Percentiles rank a stretch among this genome's conserved stretches.
phyloP scores from a whole-genome alignment of 2,113 vertebrate species.

The Morone chrysops region DNA sequence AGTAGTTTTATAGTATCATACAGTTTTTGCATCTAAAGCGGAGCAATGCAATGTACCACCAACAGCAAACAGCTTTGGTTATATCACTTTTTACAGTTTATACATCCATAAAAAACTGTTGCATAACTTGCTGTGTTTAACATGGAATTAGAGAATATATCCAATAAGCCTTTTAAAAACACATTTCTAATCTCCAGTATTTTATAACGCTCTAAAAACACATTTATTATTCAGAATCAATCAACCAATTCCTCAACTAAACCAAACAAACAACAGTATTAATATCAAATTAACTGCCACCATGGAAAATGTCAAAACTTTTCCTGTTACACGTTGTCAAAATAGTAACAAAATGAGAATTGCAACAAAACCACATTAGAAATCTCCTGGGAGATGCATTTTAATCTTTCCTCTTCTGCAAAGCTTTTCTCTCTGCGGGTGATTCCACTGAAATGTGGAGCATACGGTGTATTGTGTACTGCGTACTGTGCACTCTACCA shows the following conservation, averaged over 20 bases:
- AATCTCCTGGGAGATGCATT: slow-evolving; percentile 32
- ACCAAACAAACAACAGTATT: not conserved
- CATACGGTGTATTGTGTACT: not conserved
- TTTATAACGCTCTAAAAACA: slow-evolving; percentile 37
- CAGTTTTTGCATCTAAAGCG: not conserved
- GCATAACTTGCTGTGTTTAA: slow-evolving; percentile 63
- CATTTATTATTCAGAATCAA: slow-evolving; percentile 32
- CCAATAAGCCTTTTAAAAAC: slow-evolving; percentile 51
- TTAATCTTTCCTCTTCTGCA: slow-evolving; percentile 49
- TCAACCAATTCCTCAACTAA: slow-evolving; percentile 12
- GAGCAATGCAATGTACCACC: not conserved
- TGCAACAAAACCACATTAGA: slow-evolving; percentile 22
- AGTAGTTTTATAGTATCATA: not conserved
- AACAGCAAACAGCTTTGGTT: slow-evolving; percentile 45
- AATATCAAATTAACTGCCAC: slow-evolving; percentile 1
- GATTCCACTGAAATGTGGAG: slow-evolving; percentile 44
- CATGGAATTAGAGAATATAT: slow-evolving; percentile 50
- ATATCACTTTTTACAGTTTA: slow-evolving; percentile 30
- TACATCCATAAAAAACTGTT: slow-evolving; percentile 41
- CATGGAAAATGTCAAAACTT: not conserved
- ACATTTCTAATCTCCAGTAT: slow-evolving; percentile 52
- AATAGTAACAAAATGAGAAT: not conserved
- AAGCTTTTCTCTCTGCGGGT: slow-evolving; percentile 53
- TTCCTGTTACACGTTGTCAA: not conserved
- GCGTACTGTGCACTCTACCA: not conserved